Evolutionary conservation across 1,140 invertebrate species (phyloP).

Genomic region (Drosophila sulfurigaster): DNA sequence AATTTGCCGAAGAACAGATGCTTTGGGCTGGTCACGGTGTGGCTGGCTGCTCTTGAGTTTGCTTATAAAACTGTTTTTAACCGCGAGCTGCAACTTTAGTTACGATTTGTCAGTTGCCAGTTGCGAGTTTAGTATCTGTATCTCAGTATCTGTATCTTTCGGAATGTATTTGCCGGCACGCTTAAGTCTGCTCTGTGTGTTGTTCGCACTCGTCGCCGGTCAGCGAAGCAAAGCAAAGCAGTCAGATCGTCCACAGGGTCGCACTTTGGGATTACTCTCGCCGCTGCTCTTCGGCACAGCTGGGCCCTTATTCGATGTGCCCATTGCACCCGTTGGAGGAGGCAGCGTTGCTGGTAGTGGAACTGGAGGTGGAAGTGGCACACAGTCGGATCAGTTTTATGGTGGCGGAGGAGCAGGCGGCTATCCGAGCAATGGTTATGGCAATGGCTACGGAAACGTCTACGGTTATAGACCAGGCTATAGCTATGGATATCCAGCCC

Average conservation of each 20-base stretch:
- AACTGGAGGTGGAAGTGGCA: constrained; percentile 26
- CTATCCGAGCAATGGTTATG: constrained; percentile 22
- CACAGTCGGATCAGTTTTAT: constrained; percentile 66
- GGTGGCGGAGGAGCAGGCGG: constrained; percentile 44
- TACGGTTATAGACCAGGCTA: constrained; percentile 58
- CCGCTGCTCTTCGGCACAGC: constrained; percentile 58
- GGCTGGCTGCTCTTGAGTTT: constrained; percentile 14
- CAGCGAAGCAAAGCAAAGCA: constrained; percentile 32
- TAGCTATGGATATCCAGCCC: constrained; percentile 57
- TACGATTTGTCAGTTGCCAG: constrained; percentile 10
- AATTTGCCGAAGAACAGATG: constrained; percentile 65
- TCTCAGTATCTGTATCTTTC: neutral
- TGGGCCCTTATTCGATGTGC: constrained; percentile 51
- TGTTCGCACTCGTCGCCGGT: constrained; percentile 28
- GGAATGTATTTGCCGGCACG: constrained; percentile 52
- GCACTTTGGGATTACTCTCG: constrained; percentile 68
- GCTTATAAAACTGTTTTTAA: constrained; percentile 64
- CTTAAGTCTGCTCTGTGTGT: constrained; percentile 47
- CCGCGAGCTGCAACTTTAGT: constrained; percentile 52
- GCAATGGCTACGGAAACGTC: constrained; percentile 6
- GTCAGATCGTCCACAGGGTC: constrained; percentile 45
- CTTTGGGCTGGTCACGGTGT: constrained; percentile 22
- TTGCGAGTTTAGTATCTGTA: neutral
- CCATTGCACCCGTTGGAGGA: constrained; percentile 29
- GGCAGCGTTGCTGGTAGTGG: neutral